Evolutionary conservation across 2,888 invertebrate species (phyloP), one percentile per base, ranked within the genome.

Genomic region (Anthoptus insignis): DNA sequence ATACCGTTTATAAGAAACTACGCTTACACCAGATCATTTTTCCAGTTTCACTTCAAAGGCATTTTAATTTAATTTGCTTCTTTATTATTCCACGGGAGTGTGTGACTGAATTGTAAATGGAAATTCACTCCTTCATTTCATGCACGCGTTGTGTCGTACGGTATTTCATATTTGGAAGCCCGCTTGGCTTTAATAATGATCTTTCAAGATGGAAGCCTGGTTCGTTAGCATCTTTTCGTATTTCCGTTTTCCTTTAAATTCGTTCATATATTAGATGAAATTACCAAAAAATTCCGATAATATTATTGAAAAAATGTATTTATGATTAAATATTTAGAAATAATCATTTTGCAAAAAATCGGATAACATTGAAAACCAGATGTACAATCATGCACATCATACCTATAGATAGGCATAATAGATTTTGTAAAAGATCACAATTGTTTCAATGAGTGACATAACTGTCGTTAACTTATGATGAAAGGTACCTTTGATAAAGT

Each of bases 71-170:
- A 34, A 29, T 34, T 59, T 34, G 22, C 49, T 50, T 59, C 47
- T 50, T 56, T 56, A 59, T 59, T 59, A 50, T 59, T 49, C 59
- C n/a, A 14, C 37, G n/a, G 42, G 37, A 59, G 59, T 59, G 32
- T 32, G 59, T 34, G 49, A 37, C 34, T 49, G 49, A 50, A 49
- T 59, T 59, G 56, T 56, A 50, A 59, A 59, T 59, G 49, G 34
- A 50, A 59, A 59, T 50, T 49, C 49, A 50, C 59, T 49, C 37
- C 32, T 59, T 50, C 59, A 59, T 59, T 49, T 50, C 37, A 37
- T 34, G 59, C 59, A 50, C 49, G 34, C 58, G 34, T 49, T 50
- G 49, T 59, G 34, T 58, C 37, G 47, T 50, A 49, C 49, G 49
- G 22, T 37, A 50, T 59, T 50, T 59, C 59, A 59, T 59, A 59